Conservation (phyloP, 2,113 vertebrate genomes). For the Collichthys lucidus region DNA sequence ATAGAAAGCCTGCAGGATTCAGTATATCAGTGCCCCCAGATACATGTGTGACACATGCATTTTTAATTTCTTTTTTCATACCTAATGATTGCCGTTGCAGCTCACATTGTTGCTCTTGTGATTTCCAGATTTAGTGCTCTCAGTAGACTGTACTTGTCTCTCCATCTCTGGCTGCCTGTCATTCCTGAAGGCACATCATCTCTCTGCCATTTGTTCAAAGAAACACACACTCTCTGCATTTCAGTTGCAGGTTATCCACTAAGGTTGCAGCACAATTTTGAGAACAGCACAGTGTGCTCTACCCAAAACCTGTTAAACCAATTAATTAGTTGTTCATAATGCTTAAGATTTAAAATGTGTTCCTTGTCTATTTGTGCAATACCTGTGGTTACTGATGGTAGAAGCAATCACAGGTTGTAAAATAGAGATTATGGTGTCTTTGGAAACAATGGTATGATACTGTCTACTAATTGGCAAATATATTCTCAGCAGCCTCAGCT, state of each 20-base stretch:
- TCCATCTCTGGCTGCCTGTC: constrained; percentile 12
- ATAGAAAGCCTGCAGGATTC: constrained; percentile 2
- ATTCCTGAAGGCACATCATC: constrained; percentile 9
- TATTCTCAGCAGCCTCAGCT: neutral
- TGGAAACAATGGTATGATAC: too few relatives aligned
- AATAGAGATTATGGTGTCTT: neutral
- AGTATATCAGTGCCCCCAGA: neutral
- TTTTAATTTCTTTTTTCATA: neutral
- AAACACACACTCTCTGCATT: neutral
- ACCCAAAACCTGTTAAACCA: neutral
- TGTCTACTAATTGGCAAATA: neutral
- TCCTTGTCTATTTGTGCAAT: neutral
- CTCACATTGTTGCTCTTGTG: constrained; percentile 45
- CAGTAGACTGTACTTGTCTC: constrained; percentile 19
- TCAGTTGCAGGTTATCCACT: neutral
- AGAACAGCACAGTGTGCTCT: neutral
- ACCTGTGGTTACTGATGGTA: neutral
- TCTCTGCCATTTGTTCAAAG: neutral
- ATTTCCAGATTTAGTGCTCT: neutral
- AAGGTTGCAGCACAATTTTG: neutral
- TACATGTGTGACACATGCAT: neutral
- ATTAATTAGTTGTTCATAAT: neutral
- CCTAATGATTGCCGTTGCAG: constrained; percentile 35
- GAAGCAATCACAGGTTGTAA: neutral
- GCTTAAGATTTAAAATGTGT: neutral